These are phyloP conservation scores for Brassicogethes aeneus DNA, from an alignment of 2,888 invertebrate genomes.

Conservation along the genomic window DNA sequence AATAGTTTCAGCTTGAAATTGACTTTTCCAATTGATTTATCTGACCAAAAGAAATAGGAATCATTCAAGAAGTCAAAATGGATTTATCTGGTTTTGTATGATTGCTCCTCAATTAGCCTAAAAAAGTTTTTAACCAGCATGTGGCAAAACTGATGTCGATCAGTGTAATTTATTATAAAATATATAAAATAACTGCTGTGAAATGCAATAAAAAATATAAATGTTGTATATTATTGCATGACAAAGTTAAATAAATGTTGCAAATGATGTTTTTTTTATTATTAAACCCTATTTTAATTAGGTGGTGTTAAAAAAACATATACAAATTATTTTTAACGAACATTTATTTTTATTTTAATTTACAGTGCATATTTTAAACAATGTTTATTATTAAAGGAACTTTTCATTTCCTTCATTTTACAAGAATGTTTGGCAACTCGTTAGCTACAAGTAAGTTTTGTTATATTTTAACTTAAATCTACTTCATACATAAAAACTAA, in stretches of 20 bases:
- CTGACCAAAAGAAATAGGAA: no score
- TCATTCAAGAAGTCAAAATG: no score
- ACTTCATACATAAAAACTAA: neutral
- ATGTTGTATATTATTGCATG: conserved; percentile 8
- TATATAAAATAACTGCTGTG: no score
- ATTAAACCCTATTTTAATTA: neutral
- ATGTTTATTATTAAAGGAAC: neutral
- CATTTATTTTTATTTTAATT: conserved; percentile 16
- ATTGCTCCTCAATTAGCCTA: no score
- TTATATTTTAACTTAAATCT: neutral
- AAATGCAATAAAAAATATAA: conserved; percentile 26
- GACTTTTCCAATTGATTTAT: no score
- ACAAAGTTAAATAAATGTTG: conserved; percentile 11
- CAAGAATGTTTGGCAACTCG: conserved; percentile 1
- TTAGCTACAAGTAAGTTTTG: neutral
- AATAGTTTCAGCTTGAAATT: no score
- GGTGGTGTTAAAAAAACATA: conserved; percentile 4
- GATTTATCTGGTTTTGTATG: no score
- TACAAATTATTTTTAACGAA: conserved; percentile 12
- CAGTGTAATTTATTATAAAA: no score
- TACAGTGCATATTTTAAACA: conserved; percentile 3
- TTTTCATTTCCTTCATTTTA: neutral
- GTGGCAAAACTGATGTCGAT: no score
- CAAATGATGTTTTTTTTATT: conserved; percentile 6
- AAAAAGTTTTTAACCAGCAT: no score